phyloP scores from a whole-genome alignment of 1,140 invertebrate species.

The Drosophila funebris region DNA sequence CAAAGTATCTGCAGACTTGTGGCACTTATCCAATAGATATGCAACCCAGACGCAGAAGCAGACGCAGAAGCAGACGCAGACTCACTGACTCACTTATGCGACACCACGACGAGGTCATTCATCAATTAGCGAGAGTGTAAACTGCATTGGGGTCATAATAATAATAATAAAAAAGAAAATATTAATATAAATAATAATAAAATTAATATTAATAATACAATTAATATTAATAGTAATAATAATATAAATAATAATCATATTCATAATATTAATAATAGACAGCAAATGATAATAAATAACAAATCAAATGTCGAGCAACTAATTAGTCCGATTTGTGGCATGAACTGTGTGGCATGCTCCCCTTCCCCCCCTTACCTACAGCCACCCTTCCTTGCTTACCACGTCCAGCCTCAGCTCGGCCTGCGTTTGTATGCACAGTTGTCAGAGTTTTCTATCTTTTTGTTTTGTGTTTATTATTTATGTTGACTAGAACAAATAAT shows the following conservation, averaged over 20 bases:
- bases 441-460: conserved; percentile 14
- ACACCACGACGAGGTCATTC: conserved; percentile 50
- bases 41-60: conserved; percentile 15
- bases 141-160: conserved; percentile 24
- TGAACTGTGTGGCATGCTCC: conserved; percentile 16
- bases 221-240: conserved; percentile 29
- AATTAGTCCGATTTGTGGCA: conserved; percentile 63
- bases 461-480: conserved; percentile 38
- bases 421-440: conserved; percentile 3
- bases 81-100: background rate
- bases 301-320: conserved; percentile 66
- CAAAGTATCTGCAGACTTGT: conserved; percentile 20
- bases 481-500: conserved; percentile 75
- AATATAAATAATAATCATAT: conserved; percentile 18
- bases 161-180: conserved; percentile 31
- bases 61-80: conserved; percentile 8
- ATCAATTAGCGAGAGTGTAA: conserved; percentile 57
- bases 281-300: conserved; percentile 55
- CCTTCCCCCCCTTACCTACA: background rate
- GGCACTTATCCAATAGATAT: conserved; percentile 60
- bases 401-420: conserved; percentile 13
- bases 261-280: conserved; percentile 8
- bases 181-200: conserved; percentile 7
- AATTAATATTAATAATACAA: conserved; percentile 4
- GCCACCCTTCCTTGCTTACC: too few species aligned